Conservation (phyloP, 2,888 invertebrate genomes). For the Mallateleia sp. region DNA sequence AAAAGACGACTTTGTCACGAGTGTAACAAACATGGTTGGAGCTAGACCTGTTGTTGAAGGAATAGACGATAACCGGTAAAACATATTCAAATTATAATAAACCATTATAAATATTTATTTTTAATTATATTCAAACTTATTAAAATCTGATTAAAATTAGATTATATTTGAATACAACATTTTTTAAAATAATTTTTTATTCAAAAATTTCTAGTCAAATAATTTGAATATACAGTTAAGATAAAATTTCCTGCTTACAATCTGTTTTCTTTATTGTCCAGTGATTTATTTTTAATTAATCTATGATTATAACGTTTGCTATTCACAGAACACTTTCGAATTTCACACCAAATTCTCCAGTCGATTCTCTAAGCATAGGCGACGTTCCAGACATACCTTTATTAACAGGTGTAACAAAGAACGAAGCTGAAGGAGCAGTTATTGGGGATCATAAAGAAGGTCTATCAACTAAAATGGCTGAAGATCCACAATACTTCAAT, state of each 20-base stretch:
- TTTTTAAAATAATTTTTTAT: too few species aligned
- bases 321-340: constrained; percentile 92
- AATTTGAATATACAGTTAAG: too few species aligned
- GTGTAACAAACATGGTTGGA: constrained; percentile 91
- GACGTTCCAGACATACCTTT: constrained; percentile 92
- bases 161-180: too few species aligned
- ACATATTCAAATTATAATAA: too few species aligned
- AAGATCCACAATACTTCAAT: constrained; percentile 89
- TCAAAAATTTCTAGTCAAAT: too few species aligned
- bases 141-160: too few species aligned
- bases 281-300: too few species aligned
- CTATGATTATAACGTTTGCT: neutral
- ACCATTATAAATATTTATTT: too few species aligned
- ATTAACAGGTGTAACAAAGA: constrained; percentile 93
- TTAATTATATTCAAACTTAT: too few species aligned
- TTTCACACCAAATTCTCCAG: constrained; percentile 92
- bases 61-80: constrained; percentile 90
- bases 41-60: constrained; percentile 93
- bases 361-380: constrained; percentile 91
- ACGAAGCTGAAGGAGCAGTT: constrained; percentile 93
- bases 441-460: constrained; percentile 90
- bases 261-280: too few species aligned
- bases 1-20: constrained; percentile 91
- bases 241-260: too few species aligned
- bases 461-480: constrained; percentile 88